Conservation (phyloP, 2,113 vertebrate species). For the Oreocharis arfaki region DNA sequence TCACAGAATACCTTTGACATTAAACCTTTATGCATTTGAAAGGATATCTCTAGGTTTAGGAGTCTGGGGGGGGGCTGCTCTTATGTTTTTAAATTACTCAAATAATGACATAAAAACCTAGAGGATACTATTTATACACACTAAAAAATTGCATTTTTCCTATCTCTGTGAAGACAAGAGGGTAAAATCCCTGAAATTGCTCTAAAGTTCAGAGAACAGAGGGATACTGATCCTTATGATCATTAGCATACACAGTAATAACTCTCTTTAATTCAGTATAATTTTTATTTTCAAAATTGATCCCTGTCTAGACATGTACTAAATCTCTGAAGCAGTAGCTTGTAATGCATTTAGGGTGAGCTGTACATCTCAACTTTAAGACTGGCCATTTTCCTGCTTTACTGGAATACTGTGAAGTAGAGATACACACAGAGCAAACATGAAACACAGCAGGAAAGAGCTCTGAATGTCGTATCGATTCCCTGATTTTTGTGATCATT, state of each 20-base stretch:
- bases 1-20: not conserved
- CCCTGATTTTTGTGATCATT: not conserved
- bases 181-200: not conserved
- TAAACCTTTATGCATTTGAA: not conserved
- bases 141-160: not conserved
- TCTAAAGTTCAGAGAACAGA: not conserved
- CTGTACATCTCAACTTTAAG: not conserved
- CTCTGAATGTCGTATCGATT: not conserved
- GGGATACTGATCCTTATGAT: not conserved
- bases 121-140: not conserved
- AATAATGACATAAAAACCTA: not conserved
- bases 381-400: not conserved
- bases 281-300: not conserved
- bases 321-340: not conserved
- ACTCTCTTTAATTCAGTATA: not conserved
- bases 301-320: not conserved
- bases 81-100: not conserved
- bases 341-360: not conserved
- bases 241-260: not conserved
- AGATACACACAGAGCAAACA: not conserved
- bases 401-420: not conserved
- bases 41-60: not conserved
- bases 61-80: fast-evolving
- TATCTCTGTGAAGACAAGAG: not conserved
- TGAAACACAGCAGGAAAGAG: not conserved